Percentiles rank a stretch among this genome's conserved stretches.
phyloP scores from a whole-genome alignment of 2,797 vertebrate genomes.

The Rhincodon typus region DNA sequence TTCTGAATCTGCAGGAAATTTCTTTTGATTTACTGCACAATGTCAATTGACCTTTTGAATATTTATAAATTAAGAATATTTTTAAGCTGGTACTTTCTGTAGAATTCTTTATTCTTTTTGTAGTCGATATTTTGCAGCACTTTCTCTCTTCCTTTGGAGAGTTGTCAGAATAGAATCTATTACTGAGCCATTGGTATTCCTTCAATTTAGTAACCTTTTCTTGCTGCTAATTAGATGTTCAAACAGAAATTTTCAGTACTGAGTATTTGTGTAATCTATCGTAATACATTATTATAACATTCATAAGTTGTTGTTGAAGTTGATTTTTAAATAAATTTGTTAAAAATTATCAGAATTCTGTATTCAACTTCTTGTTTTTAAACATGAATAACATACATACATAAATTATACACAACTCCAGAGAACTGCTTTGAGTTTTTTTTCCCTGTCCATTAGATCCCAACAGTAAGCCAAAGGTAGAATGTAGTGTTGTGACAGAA shows the following conservation, averaged over 20 bases:
- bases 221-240: not conserved
- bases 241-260: not conserved
- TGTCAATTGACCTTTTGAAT: not conserved
- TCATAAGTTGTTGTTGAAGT: not conserved
- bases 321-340: not conserved
- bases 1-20: not conserved
- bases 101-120: not conserved
- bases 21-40: not conserved
- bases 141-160: not conserved
- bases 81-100: not conserved
- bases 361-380: not conserved
- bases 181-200: not conserved
- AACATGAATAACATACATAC: not conserved
- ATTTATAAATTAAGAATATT: not conserved
- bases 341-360: not conserved
- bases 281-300: not conserved
- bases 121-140: not conserved
- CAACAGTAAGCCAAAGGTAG: conserved; percentile 86
- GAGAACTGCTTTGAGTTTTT: not conserved
- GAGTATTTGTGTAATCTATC: not conserved
- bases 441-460: conserved; percentile 56
- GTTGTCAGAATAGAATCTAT: not conserved
- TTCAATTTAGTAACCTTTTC: not conserved
- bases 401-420: not conserved
- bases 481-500: conserved; percentile 97